These are phyloP conservation scores for Branchipolynoe longqiensis DNA, from an alignment of 2,888 invertebrate genomes.

Conservation along the genomic window DNA sequence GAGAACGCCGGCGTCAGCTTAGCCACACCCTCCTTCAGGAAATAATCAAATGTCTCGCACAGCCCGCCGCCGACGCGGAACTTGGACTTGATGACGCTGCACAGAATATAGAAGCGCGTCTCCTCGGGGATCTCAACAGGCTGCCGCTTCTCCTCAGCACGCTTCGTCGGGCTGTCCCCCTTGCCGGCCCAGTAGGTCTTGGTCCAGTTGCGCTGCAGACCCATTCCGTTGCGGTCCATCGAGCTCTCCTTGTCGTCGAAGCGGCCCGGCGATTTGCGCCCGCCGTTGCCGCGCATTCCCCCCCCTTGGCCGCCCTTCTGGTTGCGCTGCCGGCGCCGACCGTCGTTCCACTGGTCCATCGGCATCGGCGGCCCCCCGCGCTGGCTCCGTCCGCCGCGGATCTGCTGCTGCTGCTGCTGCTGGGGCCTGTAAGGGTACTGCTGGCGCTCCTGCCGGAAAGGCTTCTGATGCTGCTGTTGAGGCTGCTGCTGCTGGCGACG, in stretches of 20 bases:
- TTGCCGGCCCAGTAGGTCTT: slow-evolving; percentile 41
- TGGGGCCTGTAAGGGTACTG: slow-evolving; percentile 22
- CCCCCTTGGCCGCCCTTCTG: neutral
- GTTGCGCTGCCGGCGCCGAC: neutral
- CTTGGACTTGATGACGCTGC: slow-evolving; percentile 37
- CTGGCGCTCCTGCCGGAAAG: slow-evolving; percentile 24
- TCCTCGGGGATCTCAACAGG: slow-evolving; percentile 21
- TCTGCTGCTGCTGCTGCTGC: neutral
- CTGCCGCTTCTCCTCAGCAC: neutral
- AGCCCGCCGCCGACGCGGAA: neutral
- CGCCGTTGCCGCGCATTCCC: neutral
- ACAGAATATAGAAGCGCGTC: slow-evolving; percentile 2
- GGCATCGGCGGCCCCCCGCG: neutral
- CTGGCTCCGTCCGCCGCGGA: neutral
- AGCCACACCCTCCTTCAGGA: slow-evolving; percentile 27
- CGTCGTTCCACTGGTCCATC: slow-evolving; percentile 24
- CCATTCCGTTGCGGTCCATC: neutral
- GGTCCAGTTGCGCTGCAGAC: slow-evolving; percentile 39
- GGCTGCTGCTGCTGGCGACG: slow-evolving; percentile 10
- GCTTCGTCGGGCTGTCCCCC: slow-evolving; percentile 15
- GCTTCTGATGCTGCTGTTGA: slow-evolving; percentile 21
- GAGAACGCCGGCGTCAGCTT: slow-evolving; percentile 15
- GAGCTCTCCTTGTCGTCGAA: slow-evolving; percentile 15
- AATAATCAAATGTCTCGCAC: slow-evolving; percentile 33
- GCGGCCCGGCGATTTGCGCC: neutral